These are phyloP conservation scores for Pomacea canaliculata DNA, from an alignment of 2,888 invertebrate genomes.

Conservation along the genomic window DNA sequence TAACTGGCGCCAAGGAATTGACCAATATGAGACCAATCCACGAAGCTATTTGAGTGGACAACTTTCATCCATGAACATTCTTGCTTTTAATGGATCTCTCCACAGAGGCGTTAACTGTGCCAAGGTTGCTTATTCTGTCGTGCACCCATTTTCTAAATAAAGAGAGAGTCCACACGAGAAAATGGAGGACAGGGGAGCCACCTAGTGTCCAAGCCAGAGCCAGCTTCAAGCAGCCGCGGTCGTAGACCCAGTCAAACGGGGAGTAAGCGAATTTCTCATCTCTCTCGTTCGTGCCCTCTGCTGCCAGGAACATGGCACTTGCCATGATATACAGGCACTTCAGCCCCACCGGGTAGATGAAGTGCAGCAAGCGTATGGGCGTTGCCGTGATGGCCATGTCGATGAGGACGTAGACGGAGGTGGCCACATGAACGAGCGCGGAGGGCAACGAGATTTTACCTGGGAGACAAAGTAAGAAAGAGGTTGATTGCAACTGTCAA, in stretches of 20 bases:
- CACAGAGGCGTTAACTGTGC: too few relatives aligned
- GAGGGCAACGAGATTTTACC: too few relatives aligned
- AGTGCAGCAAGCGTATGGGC: slow-evolving; percentile 54
- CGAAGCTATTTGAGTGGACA: too few relatives aligned
- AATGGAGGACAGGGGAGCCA: neutral
- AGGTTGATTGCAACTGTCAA: too few relatives aligned
- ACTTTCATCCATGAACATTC: too few relatives aligned
- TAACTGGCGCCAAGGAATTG: too few relatives aligned
- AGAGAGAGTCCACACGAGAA: neutral
- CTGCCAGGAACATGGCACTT: slow-evolving; percentile 54
- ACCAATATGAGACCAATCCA: too few relatives aligned
- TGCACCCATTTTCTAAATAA: too few relatives aligned
- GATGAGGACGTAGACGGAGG: slow-evolving; percentile 48
- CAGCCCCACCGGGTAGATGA: slow-evolving; percentile 46
- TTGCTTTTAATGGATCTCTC: too few relatives aligned
- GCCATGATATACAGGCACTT: slow-evolving; percentile 46
- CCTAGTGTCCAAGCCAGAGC: neutral
- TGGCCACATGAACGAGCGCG: slow-evolving; percentile 43
- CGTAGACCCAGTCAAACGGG: slow-evolving; percentile 76
- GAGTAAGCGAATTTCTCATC: slow-evolving; percentile 80
- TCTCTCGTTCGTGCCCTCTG: slow-evolving; percentile 77
- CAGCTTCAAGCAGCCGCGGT: neutral
- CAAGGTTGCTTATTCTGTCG: too few relatives aligned
- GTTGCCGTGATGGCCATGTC: slow-evolving; percentile 50
- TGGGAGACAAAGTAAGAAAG: too few relatives aligned